These are phyloP conservation scores for Ophiothrix spiculata DNA, from an alignment of 35 echinoderm and acorn worm species.

Conservation along the genomic window DNA sequence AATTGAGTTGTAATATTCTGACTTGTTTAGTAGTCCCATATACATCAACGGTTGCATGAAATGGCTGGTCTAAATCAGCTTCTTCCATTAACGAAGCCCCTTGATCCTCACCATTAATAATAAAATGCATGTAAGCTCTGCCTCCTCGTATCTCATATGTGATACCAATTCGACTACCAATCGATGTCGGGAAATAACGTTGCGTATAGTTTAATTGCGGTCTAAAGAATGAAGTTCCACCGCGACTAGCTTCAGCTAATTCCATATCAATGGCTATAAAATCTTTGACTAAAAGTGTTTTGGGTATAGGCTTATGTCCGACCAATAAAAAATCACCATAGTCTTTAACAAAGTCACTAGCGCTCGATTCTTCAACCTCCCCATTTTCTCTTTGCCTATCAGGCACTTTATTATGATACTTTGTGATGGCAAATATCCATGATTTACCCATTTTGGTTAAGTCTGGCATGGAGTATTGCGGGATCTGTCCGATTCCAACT, in stretches of 20 bases:
- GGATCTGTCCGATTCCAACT: conserved; percentile 39
- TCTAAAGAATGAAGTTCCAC: background rate
- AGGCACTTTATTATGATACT: conserved; percentile 78
- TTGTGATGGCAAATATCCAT: conserved; percentile 94
- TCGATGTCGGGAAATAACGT: conserved; percentile 67
- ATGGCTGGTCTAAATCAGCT: conserved; percentile 67
- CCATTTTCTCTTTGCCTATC: conserved; percentile 3
- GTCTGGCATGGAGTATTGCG: conserved; percentile 99
- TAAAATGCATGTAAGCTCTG: conserved; percentile 75
- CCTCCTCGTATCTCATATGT: conserved; percentile 68
- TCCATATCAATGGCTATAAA: conserved; percentile 51
- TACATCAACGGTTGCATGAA: conserved; percentile 88
- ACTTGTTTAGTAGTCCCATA: conserved; percentile 98
- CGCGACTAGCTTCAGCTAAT: conserved; percentile 32
- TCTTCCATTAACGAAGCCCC: conserved; percentile 84
- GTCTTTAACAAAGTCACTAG: conserved; percentile 70
- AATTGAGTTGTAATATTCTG: conserved; percentile 77
- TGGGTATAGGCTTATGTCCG: conserved; percentile 63
- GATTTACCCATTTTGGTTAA: conserved; percentile 92
- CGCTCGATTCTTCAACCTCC: conserved; percentile 19
- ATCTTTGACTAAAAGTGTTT: conserved; percentile 71
- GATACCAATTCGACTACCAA: conserved; percentile 86
- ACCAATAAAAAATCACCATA: conserved; percentile 60
- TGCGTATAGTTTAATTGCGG: conserved; percentile 6
- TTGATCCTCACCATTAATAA: conserved; percentile 94